Base-by-base conservation (phyloP, 2,888 invertebrate species). In the Lottia scabra region DNA sequence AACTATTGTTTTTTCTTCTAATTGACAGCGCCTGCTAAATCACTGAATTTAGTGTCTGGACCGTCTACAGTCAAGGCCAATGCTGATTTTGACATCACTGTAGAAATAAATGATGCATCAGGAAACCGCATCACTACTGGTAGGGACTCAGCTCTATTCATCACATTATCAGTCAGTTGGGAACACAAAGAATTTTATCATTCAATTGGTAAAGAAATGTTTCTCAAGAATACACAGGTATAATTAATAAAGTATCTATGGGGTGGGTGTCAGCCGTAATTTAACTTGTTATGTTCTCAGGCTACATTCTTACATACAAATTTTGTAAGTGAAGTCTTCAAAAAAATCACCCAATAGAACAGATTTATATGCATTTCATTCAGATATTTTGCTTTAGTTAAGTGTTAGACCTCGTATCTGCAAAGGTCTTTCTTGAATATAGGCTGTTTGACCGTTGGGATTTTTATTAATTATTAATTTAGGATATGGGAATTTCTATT, bases 141-240 rank as follows among this genome's bases (percentile, higher is more conserved):
- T 2, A 67, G 77, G 15, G 81, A 80, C 75, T 79, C 81, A 16
- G 72, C 78, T 26, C 67, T 78, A 15, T 72, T 72, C 64, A 75
- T 78, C 30, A 77, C 75, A 43, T 38, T 82, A 12, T 72, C 76
- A 65, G 70, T 82, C 4, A 73, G 76, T 12, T 78, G 67, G 67
- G 72, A 75, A 45, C 68, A 76, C 45, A 71, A 75, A 45, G 67
- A 74, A 23, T 67, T 71, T 46, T 72, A 75, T 75, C 71, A 66
- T 62, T 48, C 65, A 16, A 67, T 67, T 23, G 70, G 65, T 43
- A 70, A 67, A 45, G 73, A 78, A 38, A 73, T 77, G 63, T 74
- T 80, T 62, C 62, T 77, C 4, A 70, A 67, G 23, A 1, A 43
- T 26, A 70, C 74, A 67, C 45, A 64, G 38, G 77, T 78, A 68